These are phyloP conservation scores for Taeniopygia guttata DNA, from an alignment of 2,797 vertebrate genomes.

Conservation along the genomic window DNA sequence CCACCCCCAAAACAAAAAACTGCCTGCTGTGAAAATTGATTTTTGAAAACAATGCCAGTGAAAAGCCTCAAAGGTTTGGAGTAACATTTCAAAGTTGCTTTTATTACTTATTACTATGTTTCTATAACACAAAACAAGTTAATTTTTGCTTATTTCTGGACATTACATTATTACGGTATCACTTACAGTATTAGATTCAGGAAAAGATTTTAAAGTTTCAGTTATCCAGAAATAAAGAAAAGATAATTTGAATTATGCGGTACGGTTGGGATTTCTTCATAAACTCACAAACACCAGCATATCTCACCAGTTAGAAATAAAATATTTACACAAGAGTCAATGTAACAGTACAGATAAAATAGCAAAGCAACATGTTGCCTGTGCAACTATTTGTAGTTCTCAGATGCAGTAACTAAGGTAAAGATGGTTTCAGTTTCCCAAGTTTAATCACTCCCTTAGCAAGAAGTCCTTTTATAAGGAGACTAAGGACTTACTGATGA, in stretches of 20 bases:
- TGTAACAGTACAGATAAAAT: background rate
- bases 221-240: background rate
- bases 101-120: background rate
- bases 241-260: background rate
- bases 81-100: background rate
- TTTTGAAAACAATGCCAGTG: background rate
- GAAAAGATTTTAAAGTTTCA: background rate
- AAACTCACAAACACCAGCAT: background rate
- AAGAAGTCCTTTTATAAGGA: background rate
- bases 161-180: background rate
- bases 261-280: background rate
- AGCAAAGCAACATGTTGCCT: background rate
- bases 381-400: background rate
- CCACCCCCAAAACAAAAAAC: accelerated
- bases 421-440: background rate
- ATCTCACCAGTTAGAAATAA: background rate
- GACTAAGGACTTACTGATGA: background rate
- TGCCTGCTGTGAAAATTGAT: background rate
- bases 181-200: background rate
- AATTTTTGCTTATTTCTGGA: background rate
- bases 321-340: background rate
- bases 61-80: background rate
- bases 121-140: background rate
- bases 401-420: background rate
- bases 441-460: background rate